Evolutionary conservation across 2,888 invertebrate genomes (phyloP).

Genomic region (Orthosia incerta): DNA sequence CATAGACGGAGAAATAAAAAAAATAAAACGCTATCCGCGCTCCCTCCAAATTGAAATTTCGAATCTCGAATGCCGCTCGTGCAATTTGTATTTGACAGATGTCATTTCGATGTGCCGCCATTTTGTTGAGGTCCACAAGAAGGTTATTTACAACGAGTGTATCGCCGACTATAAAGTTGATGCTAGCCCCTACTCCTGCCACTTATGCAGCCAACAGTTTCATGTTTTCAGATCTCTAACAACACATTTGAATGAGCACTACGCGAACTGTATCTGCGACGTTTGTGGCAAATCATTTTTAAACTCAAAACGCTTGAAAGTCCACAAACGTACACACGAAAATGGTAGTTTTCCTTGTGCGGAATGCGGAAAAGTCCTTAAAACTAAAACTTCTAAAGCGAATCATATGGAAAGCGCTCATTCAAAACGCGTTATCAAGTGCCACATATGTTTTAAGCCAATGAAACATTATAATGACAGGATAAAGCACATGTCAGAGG

Average conservation of each 20-base stretch:
- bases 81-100: conserved; percentile 78
- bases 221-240: conserved; percentile 85
- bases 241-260: conserved; percentile 88
- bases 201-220: conserved; percentile 80
- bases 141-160: conserved; percentile 82
- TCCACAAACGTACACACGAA: conserved; percentile 88
- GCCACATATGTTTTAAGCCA: conserved; percentile 83
- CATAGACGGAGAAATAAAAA: conserved; percentile 78
- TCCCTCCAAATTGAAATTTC: conserved; percentile 86
- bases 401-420: conserved; percentile 85
- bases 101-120: conserved; percentile 79
- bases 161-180: conserved; percentile 86
- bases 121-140: conserved; percentile 77
- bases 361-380: conserved; percentile 81
- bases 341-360: conserved; percentile 82
- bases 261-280: conserved; percentile 87
- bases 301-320: conserved; percentile 86
- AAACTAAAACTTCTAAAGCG: conserved; percentile 80
- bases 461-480: conserved; percentile 87
- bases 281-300: conserved; percentile 89
- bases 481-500: conserved; percentile 86
- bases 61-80: conserved; percentile 80
- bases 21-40: conserved; percentile 83
- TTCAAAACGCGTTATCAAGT: conserved; percentile 81
- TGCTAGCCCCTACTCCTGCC: conserved; percentile 80